Conservation (phyloP, 35 echinoderm and acorn worm species). For the Heliocidaris tuberculata region DNA sequence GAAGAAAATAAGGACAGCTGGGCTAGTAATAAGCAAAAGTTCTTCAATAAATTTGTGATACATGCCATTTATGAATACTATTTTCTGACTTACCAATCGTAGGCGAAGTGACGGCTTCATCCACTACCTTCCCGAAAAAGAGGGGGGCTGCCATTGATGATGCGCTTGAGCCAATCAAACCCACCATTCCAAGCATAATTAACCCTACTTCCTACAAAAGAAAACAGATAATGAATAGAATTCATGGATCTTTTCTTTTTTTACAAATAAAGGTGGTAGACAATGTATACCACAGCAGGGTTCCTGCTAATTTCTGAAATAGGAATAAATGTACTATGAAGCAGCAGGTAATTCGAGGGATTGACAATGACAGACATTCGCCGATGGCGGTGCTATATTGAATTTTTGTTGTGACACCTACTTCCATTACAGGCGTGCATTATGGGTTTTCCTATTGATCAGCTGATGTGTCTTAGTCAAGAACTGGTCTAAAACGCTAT, state of each 20-base stretch:
- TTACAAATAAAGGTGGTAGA: background rate
- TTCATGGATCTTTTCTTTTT: no score
- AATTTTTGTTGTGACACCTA: no score
- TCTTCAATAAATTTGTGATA: no score
- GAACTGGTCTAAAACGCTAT: no score
- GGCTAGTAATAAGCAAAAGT: no score
- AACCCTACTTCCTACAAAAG: conserved; percentile 67
- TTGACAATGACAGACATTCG: no score
- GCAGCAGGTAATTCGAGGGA: background rate
- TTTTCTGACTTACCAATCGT: conserved; percentile 58
- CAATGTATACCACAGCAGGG: background rate
- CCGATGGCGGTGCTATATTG: no score
- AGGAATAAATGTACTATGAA: background rate
- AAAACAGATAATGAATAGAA: conserved; percentile 12
- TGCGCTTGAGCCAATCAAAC: conserved; percentile 71
- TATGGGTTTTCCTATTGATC: no score
- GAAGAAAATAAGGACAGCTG: no score
- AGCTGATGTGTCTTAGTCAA: no score
- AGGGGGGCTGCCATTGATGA: conserved; percentile 77
- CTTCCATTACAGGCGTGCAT: no score
- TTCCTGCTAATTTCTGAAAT: background rate
- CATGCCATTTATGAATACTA: no score
- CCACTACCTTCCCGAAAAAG: conserved; percentile 86
- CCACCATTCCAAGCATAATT: conserved; percentile 63
- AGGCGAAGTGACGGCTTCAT: conserved; percentile 55